phyloP scores from a whole-genome alignment of 1,140 invertebrate species.

The Tribolium madens region DNA sequence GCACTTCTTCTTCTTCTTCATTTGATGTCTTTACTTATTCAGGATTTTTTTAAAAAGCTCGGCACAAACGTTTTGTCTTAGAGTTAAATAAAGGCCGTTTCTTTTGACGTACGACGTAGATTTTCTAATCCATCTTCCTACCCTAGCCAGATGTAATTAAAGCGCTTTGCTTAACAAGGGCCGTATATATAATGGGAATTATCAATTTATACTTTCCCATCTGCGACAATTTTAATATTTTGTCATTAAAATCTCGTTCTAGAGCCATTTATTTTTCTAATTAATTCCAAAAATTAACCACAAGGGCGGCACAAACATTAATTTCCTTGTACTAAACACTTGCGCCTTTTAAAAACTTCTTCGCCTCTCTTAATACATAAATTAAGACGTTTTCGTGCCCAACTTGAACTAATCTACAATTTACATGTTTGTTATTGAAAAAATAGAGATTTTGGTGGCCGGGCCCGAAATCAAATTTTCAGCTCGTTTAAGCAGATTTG shows the following conservation, averaged over 20 bases:
- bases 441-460: too few relatives aligned
- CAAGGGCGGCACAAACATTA: slow-evolving; percentile 52
- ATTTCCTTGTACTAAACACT: slow-evolving; percentile 44
- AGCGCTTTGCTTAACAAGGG: slow-evolving; percentile 59
- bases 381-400: slow-evolving; percentile 29
- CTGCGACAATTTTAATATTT: slow-evolving; percentile 63
- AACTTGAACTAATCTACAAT: slow-evolving; percentile 29
- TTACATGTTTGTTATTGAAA: too few relatives aligned
- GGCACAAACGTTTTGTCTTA: slow-evolving; percentile 34
- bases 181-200: slow-evolving; percentile 60
- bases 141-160: slow-evolving; percentile 61
- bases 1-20: slow-evolving; percentile 53
- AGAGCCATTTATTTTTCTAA: slow-evolving; percentile 60
- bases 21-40: slow-evolving; percentile 46
- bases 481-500: slow-evolving; percentile 29
- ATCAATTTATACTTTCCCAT: slow-evolving; percentile 63
- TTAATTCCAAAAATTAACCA: slow-evolving; percentile 62
- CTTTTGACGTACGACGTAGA: slow-evolving; percentile 50
- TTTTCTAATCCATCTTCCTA: slow-evolving; percentile 61
- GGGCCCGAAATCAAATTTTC: slow-evolving; percentile 37
- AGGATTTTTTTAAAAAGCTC: slow-evolving; percentile 24
- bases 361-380: slow-evolving; percentile 44
- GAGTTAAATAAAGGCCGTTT: slow-evolving; percentile 40
- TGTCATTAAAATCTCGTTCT: slow-evolving; percentile 62
- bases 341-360: slow-evolving; percentile 36